These are phyloP conservation scores for Bos javanicus DNA, from an alignment of 2,113 vertebrate species.

Conservation along the genomic window DNA sequence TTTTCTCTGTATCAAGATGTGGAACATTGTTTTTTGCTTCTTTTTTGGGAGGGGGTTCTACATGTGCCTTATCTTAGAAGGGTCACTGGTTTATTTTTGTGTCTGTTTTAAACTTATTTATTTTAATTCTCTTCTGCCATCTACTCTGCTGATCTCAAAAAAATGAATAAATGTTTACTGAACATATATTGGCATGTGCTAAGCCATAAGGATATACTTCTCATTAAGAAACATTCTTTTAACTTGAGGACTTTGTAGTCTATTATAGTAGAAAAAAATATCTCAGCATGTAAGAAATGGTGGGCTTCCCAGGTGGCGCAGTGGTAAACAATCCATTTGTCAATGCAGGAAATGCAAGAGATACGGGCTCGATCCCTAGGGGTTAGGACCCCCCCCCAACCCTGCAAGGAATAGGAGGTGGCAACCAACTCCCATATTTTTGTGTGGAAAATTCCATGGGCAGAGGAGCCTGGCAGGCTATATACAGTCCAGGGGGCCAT, in stretches of 20 bases:
- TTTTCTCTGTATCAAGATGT: conserved; percentile 18
- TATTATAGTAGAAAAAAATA: background rate
- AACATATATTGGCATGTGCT: background rate
- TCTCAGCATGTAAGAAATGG: background rate
- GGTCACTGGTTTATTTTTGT: conserved; percentile 7
- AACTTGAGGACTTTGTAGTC: background rate
- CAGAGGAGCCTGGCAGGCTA: background rate
- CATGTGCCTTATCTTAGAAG: conserved; percentile 1
- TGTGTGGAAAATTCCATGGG: background rate
- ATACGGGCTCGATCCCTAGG: background rate
- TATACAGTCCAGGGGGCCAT: background rate
- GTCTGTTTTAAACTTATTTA: background rate
- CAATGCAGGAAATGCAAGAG: background rate
- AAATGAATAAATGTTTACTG: background rate
- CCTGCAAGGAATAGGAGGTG: background rate
- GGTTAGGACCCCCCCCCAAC: background rate
- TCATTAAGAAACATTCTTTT: background rate
- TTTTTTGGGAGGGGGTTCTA: background rate
- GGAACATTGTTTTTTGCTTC: background rate
- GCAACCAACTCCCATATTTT: background rate
- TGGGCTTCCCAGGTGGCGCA: background rate
- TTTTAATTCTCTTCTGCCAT: background rate
- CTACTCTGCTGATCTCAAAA: background rate
- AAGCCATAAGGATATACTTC: background rate
- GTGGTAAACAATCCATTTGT: background rate